Base-by-base conservation (phyloP, 2,113 vertebrate genomes). In the Syngnathoides biaculeatus region DNA sequence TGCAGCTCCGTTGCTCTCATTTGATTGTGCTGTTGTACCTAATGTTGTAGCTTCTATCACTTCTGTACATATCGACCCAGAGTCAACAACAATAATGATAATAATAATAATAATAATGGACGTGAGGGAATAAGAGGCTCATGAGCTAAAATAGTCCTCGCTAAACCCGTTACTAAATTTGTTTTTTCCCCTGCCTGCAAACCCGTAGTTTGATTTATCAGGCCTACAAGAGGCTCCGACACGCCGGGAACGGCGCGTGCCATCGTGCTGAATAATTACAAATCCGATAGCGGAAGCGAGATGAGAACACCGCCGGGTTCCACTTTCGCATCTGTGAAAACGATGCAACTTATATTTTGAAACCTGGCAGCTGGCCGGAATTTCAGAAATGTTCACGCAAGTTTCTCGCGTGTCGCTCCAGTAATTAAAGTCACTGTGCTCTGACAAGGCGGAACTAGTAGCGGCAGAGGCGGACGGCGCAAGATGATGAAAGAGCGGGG, bases 401-500 rank as follows among this genome's bases (percentile, higher is more conserved):
- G 26, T 57, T 57, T 57, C 55, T 26, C 30, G 14, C 55, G 17
- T 5, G 30, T 30, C 19, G 55, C 30, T 26, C 15, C 26, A 8
- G 55, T 27, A 57, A 57, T 57, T 30, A 57, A 2, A 30, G 14
- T 57, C 26, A 7, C 55, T 57, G 30, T 30, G 26, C 26, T 57
- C 19, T 24, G 22, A 13, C 11, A 24, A 43, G 11, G 30, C 22
- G 19, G 58, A 11, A 60, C n/a, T n/a, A n/a, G 19, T 60, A 39
- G 14, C 8, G 60, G 40, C 39, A 24, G 38, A 39, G 24, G 52
- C 52, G 63, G 67, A 61, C 60, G 2, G 26, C 65, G 68, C 67
- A 75, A 67, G 81, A 77, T 81, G 77, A 86, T 85, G 83, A 81
- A 84, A 86, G 79, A 64, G 78, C 7, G 43, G 26, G n/a, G n/a